A percentile compares a stretch with the other conserved stretches of the same genome.
These are phyloP conservation scores for Hydra vulgaris DNA, from an alignment of 30 jellyfish, hydroid and myxozoan species.

Conservation along the genomic window DNA sequence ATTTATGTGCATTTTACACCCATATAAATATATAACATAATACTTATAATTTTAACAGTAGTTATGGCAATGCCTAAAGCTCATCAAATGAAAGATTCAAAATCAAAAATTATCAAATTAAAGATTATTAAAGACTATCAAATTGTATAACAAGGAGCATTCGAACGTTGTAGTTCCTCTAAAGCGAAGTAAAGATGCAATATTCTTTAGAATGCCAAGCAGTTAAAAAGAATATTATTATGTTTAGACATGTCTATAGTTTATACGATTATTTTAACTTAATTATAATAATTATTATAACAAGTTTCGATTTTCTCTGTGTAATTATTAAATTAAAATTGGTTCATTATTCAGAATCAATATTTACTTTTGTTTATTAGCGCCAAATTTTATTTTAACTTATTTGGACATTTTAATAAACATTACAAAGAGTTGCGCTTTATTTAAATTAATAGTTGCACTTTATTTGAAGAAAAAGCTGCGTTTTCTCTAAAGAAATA, in stretches of 20 bases:
- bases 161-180: background rate
- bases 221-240: background rate
- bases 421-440: background rate
- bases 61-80: background rate
- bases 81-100: background rate
- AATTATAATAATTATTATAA: too few species aligned
- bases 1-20: background rate
- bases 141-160: background rate
- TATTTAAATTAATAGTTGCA: background rate
- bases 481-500: background rate
- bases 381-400: background rate
- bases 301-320: background rate
- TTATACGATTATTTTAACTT: background rate
- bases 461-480: background rate
- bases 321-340: background rate
- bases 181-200: background rate
- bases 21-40: background rate
- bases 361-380: background rate
- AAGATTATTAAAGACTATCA: background rate
- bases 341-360: background rate
- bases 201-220: background rate
- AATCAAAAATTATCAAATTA: too few species aligned
- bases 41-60: background rate
- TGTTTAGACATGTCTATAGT: background rate
- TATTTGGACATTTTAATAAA: background rate